Evolutionary conservation across 2,113 vertebrate genomes (phyloP).

Genomic region (Trogon surrucura): DNA sequence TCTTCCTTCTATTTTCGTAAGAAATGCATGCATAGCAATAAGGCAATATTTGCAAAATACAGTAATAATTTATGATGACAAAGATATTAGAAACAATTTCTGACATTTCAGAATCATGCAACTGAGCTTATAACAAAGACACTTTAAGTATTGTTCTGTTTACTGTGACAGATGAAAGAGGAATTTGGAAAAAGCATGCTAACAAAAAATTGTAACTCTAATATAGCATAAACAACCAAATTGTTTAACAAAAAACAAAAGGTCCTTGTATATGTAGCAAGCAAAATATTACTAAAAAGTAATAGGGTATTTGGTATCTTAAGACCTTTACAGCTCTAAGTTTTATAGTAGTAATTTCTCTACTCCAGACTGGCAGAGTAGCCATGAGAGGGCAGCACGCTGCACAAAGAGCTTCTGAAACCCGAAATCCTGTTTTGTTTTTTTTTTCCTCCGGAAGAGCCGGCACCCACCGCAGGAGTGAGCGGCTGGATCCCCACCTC

Average conservation of each 20-base stretch:
- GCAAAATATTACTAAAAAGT: neutral
- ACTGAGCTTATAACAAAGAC: neutral
- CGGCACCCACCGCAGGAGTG: rapidly evolving
- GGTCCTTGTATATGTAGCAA: neutral
- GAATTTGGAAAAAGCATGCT: neutral
- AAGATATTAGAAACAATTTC: neutral
- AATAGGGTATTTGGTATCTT: neutral
- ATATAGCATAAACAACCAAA: neutral
- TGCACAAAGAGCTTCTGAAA: neutral
- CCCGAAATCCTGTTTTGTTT: neutral
- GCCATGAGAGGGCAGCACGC: slow-evolving; percentile 63
- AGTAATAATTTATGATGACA: neutral
- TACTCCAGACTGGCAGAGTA: neutral
- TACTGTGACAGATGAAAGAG: neutral
- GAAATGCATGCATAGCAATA: neutral
- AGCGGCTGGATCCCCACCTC: rapidly evolving
- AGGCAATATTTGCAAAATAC: neutral
- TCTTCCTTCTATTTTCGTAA: neutral
- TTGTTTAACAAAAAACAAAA: neutral
- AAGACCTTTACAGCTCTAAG: neutral
- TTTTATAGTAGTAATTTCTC: neutral
- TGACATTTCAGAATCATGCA: neutral
- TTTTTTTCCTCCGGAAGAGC: neutral
- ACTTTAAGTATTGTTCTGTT: neutral
- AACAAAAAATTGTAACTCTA: neutral